Conservation (phyloP, 2,797 vertebrate species). For the Poecilia wingei region DNA sequence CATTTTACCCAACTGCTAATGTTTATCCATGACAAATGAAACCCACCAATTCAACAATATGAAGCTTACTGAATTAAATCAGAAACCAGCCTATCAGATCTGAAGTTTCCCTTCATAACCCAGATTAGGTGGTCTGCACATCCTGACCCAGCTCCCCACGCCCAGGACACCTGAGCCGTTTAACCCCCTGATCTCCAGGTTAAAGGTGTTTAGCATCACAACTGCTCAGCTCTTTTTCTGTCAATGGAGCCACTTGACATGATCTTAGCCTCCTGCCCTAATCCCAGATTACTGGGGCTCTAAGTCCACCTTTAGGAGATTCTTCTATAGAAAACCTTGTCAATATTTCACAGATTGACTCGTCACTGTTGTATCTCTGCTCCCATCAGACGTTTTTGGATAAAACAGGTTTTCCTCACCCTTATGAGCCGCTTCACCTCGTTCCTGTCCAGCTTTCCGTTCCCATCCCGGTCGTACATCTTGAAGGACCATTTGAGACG, state of each 20-base stretch:
- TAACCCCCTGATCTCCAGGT: neutral
- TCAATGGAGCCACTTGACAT: neutral
- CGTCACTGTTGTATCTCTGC: neutral
- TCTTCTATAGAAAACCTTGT: conserved; percentile 37
- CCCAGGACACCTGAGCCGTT: too few relatives aligned
- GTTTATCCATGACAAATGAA: neutral
- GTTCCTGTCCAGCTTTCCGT: conserved; percentile 71
- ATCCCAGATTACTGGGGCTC: conserved; percentile 7
- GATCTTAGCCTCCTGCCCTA: neutral
- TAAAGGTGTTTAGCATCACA: neutral
- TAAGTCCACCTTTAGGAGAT: conserved; percentile 28
- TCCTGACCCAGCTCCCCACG: neutral
- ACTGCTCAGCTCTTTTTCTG: neutral
- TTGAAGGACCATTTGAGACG: conserved; percentile 82
- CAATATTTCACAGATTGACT: neutral
- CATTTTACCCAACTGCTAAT: neutral
- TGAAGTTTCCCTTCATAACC: neutral
- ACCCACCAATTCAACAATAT: too few relatives aligned
- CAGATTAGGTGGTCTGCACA: neutral
- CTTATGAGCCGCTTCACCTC: conserved; percentile 70
- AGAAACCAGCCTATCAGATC: neutral
- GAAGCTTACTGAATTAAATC: too few relatives aligned
- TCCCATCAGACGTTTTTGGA: neutral
- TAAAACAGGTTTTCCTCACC: conserved; percentile 44
- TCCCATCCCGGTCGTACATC: conserved; percentile 80